Base-by-base conservation (phyloP, 2,797 vertebrate species). In the Halcyon badia region DNA sequence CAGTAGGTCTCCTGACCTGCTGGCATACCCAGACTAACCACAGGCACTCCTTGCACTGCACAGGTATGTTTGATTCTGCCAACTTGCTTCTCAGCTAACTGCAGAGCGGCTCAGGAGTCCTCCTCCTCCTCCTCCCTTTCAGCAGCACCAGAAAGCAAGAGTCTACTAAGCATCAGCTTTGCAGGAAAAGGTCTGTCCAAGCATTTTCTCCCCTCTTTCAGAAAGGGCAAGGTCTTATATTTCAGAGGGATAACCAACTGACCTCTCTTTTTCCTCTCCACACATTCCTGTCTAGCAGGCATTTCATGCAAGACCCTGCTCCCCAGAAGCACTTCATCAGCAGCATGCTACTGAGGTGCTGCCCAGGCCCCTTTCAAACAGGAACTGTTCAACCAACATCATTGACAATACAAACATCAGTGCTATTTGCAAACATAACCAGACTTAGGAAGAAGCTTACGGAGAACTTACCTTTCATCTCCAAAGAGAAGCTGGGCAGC, bases 221-320 rank as follows among this genome's bases (percentile, higher is more conserved):
- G 52, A 28, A 68, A 14, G 9, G 3, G 35, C 35, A 68, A 46
- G 25, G 7, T 39, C 10, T 9, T 20, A 6, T 3, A 4, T 35
- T 60, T 21, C 51, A 54, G 49, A 35, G 31, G 11, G 14, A 14
- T 9, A 0, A 0, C 42, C 42, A 17, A 42, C 6, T 6, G 31
- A 33, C 39, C 33, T 52, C 44, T 62, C 30, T 57, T 62, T n/a
- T 57, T 64, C 17, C 21, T 61, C 60, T 26, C 10, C 57, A 54
- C 49, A 33, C 24, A 0, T 41, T 33, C 28, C 42, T 41, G 48
- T 35, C 64, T 56, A 52, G 28, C 15, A 44, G 41, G 18, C 17
- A 31, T 5, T 26, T 48, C 52, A 35, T 35, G 9, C 2, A 6
- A 30, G 42, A 17, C 13, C 8, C 2, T 0, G 20, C 61, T 85